phyloP scores from a whole-genome alignment of 2,888 invertebrate species.

The Apamea epomidion region DNA sequence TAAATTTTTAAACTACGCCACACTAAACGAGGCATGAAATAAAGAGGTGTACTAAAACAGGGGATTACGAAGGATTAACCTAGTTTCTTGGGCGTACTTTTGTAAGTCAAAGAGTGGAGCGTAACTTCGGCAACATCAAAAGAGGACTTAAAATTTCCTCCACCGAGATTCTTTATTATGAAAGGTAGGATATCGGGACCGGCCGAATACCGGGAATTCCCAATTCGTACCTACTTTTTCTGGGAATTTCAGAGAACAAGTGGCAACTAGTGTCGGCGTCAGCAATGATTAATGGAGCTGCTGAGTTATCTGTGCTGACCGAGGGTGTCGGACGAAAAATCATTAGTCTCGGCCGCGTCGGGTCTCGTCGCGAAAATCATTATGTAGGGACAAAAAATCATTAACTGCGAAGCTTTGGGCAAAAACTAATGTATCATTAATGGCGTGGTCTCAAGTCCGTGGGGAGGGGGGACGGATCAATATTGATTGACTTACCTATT shows the following conservation, averaged over 20 bases:
- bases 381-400: conserved; percentile 71
- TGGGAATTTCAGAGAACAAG: conserved; percentile 47
- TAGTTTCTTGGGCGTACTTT: conserved; percentile 59
- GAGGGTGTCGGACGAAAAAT: conserved; percentile 59
- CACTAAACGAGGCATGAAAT: conserved; percentile 55
- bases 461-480: not conserved
- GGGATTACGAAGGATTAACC: conserved; percentile 66
- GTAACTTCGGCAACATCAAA: conserved; percentile 64
- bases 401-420: conserved; percentile 61
- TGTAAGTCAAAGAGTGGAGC: conserved; percentile 64
- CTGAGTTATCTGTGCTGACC: conserved; percentile 67
- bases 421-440: conserved; percentile 67
- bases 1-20: conserved; percentile 61
- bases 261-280: conserved; percentile 49
- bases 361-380: conserved; percentile 70
- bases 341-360: conserved; percentile 54
- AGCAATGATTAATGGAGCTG: conserved; percentile 68
- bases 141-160: conserved; percentile 60
- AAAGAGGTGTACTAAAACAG: conserved; percentile 63
- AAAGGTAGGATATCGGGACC: conserved; percentile 28
- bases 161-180: conserved; percentile 56
- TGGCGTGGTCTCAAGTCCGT: conserved; percentile 42
- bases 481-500: conserved; percentile 59
- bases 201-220: conserved; percentile 41
- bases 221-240: conserved; percentile 39